Percentiles rank a stretch among this genome's conserved stretches.
phyloP scores from a whole-genome alignment of 2,113 vertebrate species.

The Hypocryptadius cinnamomeus region DNA sequence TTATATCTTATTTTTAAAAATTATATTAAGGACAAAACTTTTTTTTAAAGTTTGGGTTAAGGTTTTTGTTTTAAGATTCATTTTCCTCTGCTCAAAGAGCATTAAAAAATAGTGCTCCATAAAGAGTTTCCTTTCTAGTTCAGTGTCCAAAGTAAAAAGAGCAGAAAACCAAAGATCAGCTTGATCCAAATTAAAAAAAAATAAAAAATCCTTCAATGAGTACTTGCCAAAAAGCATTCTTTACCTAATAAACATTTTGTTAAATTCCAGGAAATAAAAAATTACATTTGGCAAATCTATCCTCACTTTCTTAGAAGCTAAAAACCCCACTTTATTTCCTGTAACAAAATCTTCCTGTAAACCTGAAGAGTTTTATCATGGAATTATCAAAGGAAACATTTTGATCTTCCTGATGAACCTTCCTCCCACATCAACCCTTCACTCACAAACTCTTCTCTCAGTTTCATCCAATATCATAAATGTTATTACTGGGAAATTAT shows the following conservation, averaged over 20 bases:
- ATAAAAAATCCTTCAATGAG: not conserved
- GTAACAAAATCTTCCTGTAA: not conserved
- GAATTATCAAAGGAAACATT: not conserved
- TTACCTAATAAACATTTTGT: not conserved
- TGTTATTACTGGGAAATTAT: not conserved
- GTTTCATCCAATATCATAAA: not conserved
- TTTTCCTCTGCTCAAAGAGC: not conserved
- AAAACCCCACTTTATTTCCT: not conserved
- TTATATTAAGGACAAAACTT: not conserved
- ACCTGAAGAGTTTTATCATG: not conserved
- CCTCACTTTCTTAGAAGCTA: not conserved
- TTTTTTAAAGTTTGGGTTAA: not conserved
- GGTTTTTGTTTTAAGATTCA: fast-evolving
- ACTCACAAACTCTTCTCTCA: not conserved
- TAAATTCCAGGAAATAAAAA: slow-evolving; percentile 28
- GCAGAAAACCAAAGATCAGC: not conserved
- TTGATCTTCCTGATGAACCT: not conserved
- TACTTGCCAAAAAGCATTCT: not conserved
- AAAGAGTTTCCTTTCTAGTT: not conserved
- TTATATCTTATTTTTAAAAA: not conserved
- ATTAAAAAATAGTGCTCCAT: not conserved
- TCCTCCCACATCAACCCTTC: not conserved
- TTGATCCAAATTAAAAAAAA: not conserved
- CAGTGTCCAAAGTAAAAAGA: not conserved
- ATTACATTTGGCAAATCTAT: not conserved